Conservation (phyloP, 2,113 vertebrate species). For the Entelurus aequoreus region DNA sequence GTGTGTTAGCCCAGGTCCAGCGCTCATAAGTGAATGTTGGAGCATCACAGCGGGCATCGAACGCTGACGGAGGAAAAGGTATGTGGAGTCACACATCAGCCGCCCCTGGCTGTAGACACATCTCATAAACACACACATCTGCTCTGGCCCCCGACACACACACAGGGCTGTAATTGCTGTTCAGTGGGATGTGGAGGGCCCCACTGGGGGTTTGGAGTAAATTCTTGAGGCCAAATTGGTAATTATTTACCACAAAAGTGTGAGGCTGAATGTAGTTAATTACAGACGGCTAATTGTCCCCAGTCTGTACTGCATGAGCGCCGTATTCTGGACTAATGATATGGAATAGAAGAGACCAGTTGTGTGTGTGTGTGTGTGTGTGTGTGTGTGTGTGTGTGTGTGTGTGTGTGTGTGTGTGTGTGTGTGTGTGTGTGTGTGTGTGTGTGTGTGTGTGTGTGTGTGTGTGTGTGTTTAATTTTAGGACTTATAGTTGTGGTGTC, state of each 20-base stretch:
- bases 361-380: conserved; percentile 11
- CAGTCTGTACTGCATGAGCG: conserved; percentile 50
- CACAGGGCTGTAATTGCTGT: conserved; percentile 53
- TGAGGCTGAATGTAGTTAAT: conserved; percentile 54
- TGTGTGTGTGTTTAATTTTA: no score
- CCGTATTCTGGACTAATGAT: conserved; percentile 60
- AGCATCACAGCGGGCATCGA: conserved; percentile 38
- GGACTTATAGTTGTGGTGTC: no score
- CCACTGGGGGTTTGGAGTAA: conserved; percentile 48
- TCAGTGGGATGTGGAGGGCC: conserved; percentile 51
- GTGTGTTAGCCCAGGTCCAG: conserved; percentile 18
- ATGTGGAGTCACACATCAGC: conserved; percentile 19
- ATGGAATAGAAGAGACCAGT: conserved; percentile 57
- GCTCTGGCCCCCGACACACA: conserved; percentile 23
- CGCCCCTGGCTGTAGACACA: conserved; percentile 27
- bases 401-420: no score
- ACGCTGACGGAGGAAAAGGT: conserved; percentile 37
- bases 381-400: not conserved
- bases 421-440: not conserved
- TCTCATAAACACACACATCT: conserved; percentile 20
- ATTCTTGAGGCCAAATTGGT: conserved; percentile 55
- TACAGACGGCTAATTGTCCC: conserved; percentile 60
- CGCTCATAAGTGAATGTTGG: conserved; percentile 36
- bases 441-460: no score
- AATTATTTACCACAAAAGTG: conserved; percentile 62